Evolutionary conservation across 2,113 vertebrate species (phyloP).

Genomic region (Chitala chitala): DNA sequence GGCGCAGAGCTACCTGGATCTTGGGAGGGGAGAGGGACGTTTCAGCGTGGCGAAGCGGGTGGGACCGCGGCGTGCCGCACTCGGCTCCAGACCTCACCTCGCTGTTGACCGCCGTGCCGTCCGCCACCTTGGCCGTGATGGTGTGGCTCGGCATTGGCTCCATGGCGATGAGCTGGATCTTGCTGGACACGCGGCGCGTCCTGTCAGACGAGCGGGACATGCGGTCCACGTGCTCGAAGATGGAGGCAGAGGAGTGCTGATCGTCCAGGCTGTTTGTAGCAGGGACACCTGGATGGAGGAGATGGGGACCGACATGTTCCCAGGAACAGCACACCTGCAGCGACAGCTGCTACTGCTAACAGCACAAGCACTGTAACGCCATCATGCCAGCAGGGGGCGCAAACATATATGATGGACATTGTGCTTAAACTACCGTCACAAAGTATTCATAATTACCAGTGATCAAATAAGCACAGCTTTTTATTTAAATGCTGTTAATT

Average conservation of each 20-base stretch:
- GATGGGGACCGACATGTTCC: not conserved
- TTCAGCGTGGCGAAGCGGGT: not conserved
- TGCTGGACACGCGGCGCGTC: slow-evolving; percentile 77
- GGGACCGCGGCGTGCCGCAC: no score
- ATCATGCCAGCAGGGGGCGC: not conserved
- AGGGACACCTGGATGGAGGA: slow-evolving; percentile 66
- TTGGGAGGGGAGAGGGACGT: slow-evolving; percentile 43
- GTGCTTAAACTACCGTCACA: not conserved
- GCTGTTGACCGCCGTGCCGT: slow-evolving; percentile 84
- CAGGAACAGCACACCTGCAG: not conserved
- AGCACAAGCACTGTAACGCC: not conserved
- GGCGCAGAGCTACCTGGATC: slow-evolving; percentile 89
- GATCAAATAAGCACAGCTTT: slow-evolving; percentile 3
- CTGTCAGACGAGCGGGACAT: slow-evolving; percentile 77
- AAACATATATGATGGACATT: not conserved
- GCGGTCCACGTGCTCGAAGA: slow-evolving; percentile 91
- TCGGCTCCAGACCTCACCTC: slow-evolving; percentile 80
- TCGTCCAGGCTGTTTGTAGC: slow-evolving; percentile 63
- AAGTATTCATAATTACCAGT: not conserved
- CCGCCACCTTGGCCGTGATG: slow-evolving; percentile 65
- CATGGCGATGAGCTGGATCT: slow-evolving; percentile 96
- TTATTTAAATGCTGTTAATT: not conserved
- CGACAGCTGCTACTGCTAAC: not conserved
- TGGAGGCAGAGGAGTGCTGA: slow-evolving; percentile 83
- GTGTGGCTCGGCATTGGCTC: slow-evolving; percentile 80